These are phyloP conservation scores for Malurus cyaneus DNA, from an alignment of 2,113 vertebrate genomes.

Conservation along the genomic window DNA sequence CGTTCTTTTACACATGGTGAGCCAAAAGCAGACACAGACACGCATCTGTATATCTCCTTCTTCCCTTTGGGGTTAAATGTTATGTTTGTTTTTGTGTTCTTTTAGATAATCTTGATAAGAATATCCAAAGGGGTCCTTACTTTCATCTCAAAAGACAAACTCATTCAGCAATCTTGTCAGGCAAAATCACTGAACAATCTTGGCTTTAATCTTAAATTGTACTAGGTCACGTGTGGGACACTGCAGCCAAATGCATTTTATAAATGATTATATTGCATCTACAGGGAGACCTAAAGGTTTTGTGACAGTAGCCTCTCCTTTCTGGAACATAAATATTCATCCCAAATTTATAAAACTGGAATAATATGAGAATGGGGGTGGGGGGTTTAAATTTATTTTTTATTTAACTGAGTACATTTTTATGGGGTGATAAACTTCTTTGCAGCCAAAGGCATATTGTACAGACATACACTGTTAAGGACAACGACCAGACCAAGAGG, in stretches of 20 bases:
- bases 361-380: background rate
- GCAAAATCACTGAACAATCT: background rate
- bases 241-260: background rate
- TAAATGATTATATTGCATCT: background rate
- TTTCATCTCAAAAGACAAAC: background rate
- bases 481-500: constrained; percentile 46
- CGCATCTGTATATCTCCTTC: background rate
- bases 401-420: constrained; percentile 40
- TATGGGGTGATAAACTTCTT: constrained; percentile 41
- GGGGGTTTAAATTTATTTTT: background rate
- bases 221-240: background rate
- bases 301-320: background rate
- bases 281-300: background rate
- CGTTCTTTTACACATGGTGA: rapidly evolving
- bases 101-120: background rate
- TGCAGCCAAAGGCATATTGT: constrained; percentile 29
- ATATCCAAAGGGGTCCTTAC: background rate
- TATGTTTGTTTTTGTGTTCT: background rate
- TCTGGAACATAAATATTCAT: constrained; percentile 26
- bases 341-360: constrained; percentile 5
- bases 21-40: background rate
- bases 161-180: background rate
- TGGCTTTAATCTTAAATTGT: background rate
- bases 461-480: constrained; percentile 5
- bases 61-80: background rate